Conservation (phyloP, 2,888 invertebrate genomes). For the Lasioglossum vierecki region DNA sequence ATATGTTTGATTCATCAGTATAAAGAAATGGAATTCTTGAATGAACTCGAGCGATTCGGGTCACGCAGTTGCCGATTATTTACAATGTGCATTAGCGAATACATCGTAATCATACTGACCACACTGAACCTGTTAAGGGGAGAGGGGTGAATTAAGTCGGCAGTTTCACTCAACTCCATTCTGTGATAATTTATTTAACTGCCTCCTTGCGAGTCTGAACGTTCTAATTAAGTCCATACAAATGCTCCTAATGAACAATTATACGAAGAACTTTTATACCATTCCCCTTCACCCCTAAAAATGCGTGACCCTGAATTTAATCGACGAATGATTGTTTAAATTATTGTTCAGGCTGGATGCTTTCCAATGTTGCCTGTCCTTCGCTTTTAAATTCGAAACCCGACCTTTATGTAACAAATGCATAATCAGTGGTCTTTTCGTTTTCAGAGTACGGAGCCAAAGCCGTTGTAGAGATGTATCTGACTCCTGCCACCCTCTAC, state of each 20-base stretch:
- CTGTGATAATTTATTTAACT: neutral
- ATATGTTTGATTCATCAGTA: neutral
- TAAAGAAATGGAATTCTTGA: neutral
- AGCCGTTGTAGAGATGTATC: constrained; percentile 75
- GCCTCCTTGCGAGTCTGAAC: neutral
- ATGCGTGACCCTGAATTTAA: neutral
- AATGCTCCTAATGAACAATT: neutral
- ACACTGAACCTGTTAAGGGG: neutral
- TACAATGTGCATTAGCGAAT: neutral
- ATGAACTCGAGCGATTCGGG: neutral
- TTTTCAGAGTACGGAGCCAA: constrained; percentile 70
- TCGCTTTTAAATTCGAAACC: constrained; percentile 27
- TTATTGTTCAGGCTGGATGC: constrained; percentile 13
- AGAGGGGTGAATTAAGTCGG: no score
- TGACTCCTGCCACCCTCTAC: constrained; percentile 73
- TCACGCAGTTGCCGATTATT: neutral
- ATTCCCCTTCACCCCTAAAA: neutral
- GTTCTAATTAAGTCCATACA: neutral
- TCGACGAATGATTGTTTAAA: neutral
- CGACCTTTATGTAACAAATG: constrained; percentile 16
- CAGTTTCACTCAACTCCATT: neutral
- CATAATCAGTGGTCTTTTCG: neutral
- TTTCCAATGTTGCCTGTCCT: constrained; percentile 30
- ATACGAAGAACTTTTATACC: no score
- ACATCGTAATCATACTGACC: neutral